Evolutionary conservation across 2,888 invertebrate genomes (phyloP).

Genomic region (Caenorhabditis zanzibari): DNA sequence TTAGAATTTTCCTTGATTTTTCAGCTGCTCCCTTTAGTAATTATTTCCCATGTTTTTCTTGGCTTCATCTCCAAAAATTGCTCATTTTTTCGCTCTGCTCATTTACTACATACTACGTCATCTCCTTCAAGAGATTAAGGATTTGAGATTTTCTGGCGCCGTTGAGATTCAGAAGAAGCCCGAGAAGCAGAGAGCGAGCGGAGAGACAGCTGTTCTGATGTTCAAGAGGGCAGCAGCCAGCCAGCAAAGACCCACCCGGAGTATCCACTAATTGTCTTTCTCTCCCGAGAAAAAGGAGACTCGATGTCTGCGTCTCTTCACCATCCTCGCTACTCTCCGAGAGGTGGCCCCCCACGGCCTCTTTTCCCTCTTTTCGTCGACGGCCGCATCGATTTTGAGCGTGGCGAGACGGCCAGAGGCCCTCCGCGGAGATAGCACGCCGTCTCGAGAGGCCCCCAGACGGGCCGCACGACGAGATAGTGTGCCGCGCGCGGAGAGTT

Average conservation of each 20-base stretch:
- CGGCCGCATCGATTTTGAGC: too few species aligned
- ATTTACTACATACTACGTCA: background rate
- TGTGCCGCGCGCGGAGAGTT: slow-evolving; percentile 22
- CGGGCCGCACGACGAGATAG: slow-evolving; percentile 28
- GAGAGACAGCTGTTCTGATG: background rate
- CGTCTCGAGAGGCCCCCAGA: slow-evolving; percentile 9
- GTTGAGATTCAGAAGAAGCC: background rate
- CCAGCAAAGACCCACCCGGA: too few species aligned
- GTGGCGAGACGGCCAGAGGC: slow-evolving; percentile 36
- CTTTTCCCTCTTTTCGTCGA: background rate
- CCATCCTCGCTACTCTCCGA: slow-evolving; percentile 47
- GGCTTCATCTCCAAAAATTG: slow-evolving; percentile 9
- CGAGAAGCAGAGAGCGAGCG: background rate
- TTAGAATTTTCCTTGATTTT: background rate
- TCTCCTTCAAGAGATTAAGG: background rate
- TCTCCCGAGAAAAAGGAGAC: background rate
- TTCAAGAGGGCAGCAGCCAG: too few species aligned
- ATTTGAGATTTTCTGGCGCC: background rate
- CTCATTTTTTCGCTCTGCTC: background rate
- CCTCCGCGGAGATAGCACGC: background rate
- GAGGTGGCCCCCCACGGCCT: slow-evolving; percentile 33
- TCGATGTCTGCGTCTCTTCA: slow-evolving; percentile 34
- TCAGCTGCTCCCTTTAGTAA: background rate
- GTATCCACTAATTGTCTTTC: slow-evolving; percentile 6
- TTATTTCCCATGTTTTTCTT: slow-evolving; percentile 1